Evolutionary conservation across 2,113 vertebrate species (phyloP), one percentile per base, ranked within the genome.

Genomic region (Benitochromis conjunctus): DNA sequence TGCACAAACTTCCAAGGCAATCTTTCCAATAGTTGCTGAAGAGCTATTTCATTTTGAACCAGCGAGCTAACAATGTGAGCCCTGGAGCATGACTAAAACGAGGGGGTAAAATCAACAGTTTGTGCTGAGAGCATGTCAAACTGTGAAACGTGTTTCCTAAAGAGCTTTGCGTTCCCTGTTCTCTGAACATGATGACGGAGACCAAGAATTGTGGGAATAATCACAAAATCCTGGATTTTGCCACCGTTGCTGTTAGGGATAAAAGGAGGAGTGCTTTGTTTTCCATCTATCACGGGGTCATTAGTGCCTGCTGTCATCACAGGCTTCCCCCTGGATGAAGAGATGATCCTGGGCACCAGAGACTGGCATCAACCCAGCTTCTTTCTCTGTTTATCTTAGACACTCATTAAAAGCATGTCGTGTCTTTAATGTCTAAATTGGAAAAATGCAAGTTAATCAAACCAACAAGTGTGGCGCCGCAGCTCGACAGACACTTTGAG

Each of bases 281-380:
- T 90, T 86, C 84, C 87, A 94, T 94, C 87, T 82, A 92, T 95
- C 93, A 94, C 41, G 57, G 80, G 87, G 80, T 83, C 80, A 82
- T 95, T 92, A 90, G 82, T 24, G 80, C 11, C 83, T 77, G 86
- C 93, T 95, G 93, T 94, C 93, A 94, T 88, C 91, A 81, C 87
- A 80, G 88, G 82, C 87, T 87, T 71, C 24, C 57, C 80, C 43
- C 66, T 69, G 88, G 83, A 92, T 86, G 83, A 92, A 34, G 80
- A 87, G 62, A 77, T 86, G 89, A 93, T 89, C 57, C 82, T 56
- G 74, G 53, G 87, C 80, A 83, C 81, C 71, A 55, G 69, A 31
- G 77, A 55, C 88, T 93, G 92, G 90, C 90, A 58, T 80, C 6
- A 3, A 48, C 82, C 88, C 90, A 92, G 66, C 79, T 69, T 69